These are phyloP conservation scores for Apantesis nais DNA, from an alignment of 2,888 invertebrate species.

Conservation along the genomic window DNA sequence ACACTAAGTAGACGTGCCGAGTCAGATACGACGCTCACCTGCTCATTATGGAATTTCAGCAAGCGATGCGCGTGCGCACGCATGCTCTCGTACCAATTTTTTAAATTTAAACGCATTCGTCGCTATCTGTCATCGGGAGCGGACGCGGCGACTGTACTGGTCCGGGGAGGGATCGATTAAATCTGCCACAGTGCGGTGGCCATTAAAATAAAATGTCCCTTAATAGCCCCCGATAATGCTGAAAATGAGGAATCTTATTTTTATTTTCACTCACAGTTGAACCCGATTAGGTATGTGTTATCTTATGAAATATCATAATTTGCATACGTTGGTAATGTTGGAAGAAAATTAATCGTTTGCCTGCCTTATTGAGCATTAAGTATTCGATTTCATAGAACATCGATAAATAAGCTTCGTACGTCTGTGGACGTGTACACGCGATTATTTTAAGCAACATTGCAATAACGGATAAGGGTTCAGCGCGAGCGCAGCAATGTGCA, in stretches of 20 bases:
- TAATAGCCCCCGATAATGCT: conserved; percentile 69
- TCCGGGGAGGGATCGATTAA: conserved; percentile 65
- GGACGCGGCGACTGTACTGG: conserved; percentile 65
- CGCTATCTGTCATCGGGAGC: conserved; percentile 80
- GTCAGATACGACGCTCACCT: conserved; percentile 71
- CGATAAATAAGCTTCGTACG: conserved; percentile 39
- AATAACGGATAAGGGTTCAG: conserved; percentile 33
- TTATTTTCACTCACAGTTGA: conserved; percentile 57
- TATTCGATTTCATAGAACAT: conserved; percentile 48
- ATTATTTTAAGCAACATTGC: conserved; percentile 43
- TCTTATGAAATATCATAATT: conserved; percentile 53
- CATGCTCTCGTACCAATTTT: conserved; percentile 65
- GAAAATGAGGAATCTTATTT: conserved; percentile 58
- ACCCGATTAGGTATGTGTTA: conserved; percentile 44
- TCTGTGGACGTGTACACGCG: conserved; percentile 35
- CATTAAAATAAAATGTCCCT: conserved; percentile 74
- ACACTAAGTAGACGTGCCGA: conserved; percentile 72
- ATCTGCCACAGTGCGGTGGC: conserved; percentile 71
- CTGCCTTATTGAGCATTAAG: conserved; percentile 44
- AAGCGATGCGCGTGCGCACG: conserved; percentile 64
- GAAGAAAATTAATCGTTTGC: conserved; percentile 45
- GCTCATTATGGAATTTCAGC: conserved; percentile 73
- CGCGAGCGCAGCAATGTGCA: conserved; percentile 35
- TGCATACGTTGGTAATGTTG: conserved; percentile 49
- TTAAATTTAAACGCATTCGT: conserved; percentile 73